These are phyloP conservation scores for Falco concolor DNA, from an alignment of 2,797 vertebrate genomes.

Conservation along the genomic window DNA sequence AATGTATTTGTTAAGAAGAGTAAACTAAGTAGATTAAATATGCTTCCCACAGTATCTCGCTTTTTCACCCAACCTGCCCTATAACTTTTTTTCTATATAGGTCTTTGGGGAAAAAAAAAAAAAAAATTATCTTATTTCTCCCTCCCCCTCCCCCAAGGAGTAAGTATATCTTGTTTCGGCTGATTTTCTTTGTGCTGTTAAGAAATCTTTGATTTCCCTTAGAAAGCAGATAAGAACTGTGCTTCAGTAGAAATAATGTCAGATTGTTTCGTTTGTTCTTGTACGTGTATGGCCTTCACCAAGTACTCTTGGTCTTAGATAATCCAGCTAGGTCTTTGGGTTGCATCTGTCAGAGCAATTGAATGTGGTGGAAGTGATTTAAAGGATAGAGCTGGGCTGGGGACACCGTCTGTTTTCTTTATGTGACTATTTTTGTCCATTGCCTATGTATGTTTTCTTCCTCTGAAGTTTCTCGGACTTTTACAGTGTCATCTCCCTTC, in stretches of 20 bases:
- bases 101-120: neutral
- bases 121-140: neutral
- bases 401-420: neutral
- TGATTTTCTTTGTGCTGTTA: slow-evolving; percentile 3
- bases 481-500: neutral
- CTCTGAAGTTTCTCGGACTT: neutral
- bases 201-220: slow-evolving; percentile 42
- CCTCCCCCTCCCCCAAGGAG: neutral
- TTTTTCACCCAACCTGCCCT: neutral
- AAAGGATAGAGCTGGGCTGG: neutral
- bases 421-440: neutral
- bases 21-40: slow-evolving; percentile 7
- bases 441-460: neutral
- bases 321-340: neutral
- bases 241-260: neutral
- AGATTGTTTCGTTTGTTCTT: slow-evolving; percentile 28
- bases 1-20: slow-evolving; percentile 11
- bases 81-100: neutral
- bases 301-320: slow-evolving; percentile 22
- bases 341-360: neutral
- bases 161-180: neutral
- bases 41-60: neutral
- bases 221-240: neutral
- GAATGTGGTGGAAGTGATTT: neutral
- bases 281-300: neutral